These are phyloP conservation scores for Blennius ocellaris DNA, from an alignment of 2,113 vertebrate species.

Conservation along the genomic window DNA sequence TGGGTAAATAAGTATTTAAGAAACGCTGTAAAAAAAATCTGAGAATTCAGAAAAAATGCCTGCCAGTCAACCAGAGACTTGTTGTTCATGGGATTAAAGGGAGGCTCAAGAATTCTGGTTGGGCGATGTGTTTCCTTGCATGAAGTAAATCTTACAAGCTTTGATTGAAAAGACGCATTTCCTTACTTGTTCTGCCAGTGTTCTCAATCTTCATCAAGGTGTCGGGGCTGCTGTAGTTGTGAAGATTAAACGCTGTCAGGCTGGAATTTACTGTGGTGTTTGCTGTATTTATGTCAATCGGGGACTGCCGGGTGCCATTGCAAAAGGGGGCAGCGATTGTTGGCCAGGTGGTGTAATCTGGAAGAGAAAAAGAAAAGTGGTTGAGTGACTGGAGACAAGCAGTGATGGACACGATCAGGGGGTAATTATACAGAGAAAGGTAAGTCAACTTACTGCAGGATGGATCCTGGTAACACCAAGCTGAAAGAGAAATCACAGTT, in stretches of 20 bases:
- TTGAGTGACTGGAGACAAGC: not conserved
- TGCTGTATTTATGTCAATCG: constrained; percentile 74
- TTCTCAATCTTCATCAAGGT: constrained; percentile 50
- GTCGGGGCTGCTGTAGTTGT: constrained; percentile 17
- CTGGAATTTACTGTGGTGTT: accelerated
- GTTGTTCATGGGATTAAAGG: too few species aligned
- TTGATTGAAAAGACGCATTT: not conserved
- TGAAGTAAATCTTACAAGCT: too few species aligned
- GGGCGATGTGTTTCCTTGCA: too few species aligned
- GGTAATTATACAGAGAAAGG: too few species aligned
- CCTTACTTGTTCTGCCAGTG: constrained; percentile 71
- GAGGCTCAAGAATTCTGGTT: too few species aligned
- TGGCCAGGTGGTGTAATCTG: constrained; percentile 62
- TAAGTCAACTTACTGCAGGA: constrained; percentile 60
- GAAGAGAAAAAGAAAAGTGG: not conserved
- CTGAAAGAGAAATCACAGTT: constrained; percentile 21
- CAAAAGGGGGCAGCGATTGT: not conserved
- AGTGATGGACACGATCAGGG: not conserved
- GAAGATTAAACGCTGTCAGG: constrained; percentile 64
- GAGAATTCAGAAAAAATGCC: too few species aligned
- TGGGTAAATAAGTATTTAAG: not conserved
- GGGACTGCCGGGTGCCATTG: constrained; percentile 77
- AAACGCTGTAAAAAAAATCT: too few species aligned
- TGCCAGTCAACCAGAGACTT: too few species aligned
- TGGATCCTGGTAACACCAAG: constrained; percentile 52